These are phyloP conservation scores for Falco rusticolus DNA, from an alignment of 2,797 vertebrate species.

Conservation along the genomic window DNA sequence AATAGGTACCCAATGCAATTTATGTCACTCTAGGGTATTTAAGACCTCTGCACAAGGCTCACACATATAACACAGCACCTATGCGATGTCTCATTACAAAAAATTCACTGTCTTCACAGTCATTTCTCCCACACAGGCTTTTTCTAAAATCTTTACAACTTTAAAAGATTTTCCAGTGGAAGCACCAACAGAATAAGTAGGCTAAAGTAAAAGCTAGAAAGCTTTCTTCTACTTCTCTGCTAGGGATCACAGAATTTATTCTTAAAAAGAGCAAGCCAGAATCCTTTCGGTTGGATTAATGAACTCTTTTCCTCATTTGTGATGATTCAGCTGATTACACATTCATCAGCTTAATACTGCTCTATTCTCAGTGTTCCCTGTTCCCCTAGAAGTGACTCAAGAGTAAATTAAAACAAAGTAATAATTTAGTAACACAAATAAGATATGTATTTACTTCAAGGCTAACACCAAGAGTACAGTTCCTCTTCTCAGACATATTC, in stretches of 20 bases:
- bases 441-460: not conserved
- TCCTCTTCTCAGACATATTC: not conserved
- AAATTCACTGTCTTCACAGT: not conserved
- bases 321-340: not conserved
- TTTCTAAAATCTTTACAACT: not conserved
- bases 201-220: not conserved
- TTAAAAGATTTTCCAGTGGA: not conserved
- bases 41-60: not conserved
- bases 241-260: not conserved
- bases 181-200: not conserved
- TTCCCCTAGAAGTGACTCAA: not conserved
- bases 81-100: not conserved
- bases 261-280: not conserved
- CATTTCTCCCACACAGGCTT: not conserved
- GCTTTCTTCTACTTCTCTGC: not conserved
- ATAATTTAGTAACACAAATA: not conserved
- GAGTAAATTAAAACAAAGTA: not conserved
- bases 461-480: not conserved
- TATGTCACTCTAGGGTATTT: not conserved
- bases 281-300: not conserved
- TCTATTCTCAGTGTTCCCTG: not conserved
- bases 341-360: not conserved
- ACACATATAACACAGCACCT: not conserved
- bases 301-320: not conserved
- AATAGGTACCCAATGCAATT: not conserved